Conservation (phyloP, 1,140 invertebrate genomes). For the Thaumetopoea pityocampa region DNA sequence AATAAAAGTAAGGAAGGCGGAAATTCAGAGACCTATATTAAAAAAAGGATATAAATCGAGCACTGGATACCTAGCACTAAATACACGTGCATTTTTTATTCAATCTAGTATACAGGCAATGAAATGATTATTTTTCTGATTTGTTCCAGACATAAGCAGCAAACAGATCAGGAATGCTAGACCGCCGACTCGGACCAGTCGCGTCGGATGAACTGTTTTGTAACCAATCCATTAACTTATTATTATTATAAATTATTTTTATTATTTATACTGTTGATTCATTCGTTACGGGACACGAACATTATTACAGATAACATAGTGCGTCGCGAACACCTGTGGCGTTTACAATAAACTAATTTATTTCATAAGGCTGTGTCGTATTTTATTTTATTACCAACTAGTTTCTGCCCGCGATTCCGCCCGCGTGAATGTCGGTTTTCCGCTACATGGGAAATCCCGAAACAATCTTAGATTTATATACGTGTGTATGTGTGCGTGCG, state of each 20-base stretch:
- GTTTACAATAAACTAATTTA: slow-evolving; percentile 72
- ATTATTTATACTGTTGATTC: slow-evolving; percentile 70
- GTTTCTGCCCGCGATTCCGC: too few species aligned
- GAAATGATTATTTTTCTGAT: neutral
- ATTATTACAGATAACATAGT: slow-evolving; percentile 26
- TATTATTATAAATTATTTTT: slow-evolving; percentile 71
- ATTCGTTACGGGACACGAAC: slow-evolving; percentile 56
- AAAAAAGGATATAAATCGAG: too few species aligned
- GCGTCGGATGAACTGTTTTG: slow-evolving; percentile 57
- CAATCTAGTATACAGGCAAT: neutral
- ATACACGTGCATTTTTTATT: neutral
- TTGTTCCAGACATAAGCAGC: slow-evolving; percentile 38
- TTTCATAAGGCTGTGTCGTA: slow-evolving; percentile 48
- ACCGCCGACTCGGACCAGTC: slow-evolving; percentile 28
- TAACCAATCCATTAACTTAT: slow-evolving; percentile 71
- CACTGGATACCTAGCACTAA: too few species aligned
- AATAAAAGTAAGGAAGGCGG: too few species aligned
- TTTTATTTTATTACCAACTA: slow-evolving; percentile 21
- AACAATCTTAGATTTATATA: too few species aligned
- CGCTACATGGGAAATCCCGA: too few species aligned
- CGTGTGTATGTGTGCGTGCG: too few species aligned
- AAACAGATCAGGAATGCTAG: slow-evolving; percentile 27
- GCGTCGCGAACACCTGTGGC: slow-evolving; percentile 53
- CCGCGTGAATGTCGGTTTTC: too few species aligned
- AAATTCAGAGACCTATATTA: too few species aligned